Conservation (phyloP, 2,797 vertebrate species). For the Chaenodraco wilsoni region DNA sequence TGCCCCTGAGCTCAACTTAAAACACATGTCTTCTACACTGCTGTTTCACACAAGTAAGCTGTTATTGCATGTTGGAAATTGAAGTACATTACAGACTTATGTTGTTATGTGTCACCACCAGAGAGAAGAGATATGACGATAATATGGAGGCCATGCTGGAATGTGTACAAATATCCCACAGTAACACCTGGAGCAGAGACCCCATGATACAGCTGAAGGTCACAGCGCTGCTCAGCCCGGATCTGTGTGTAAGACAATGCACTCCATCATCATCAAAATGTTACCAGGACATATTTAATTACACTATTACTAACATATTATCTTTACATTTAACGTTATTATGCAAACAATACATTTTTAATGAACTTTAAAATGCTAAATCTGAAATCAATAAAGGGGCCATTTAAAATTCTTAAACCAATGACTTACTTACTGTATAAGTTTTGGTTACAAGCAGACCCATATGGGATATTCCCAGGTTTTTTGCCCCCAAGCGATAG, state of each 20-base stretch:
- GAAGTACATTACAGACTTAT: neutral
- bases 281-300: neutral
- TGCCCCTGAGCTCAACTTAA: neutral
- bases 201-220: slow-evolving; percentile 92
- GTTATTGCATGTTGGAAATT: neutral
- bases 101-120: slow-evolving; percentile 43
- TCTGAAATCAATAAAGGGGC: neutral
- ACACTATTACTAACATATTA: neutral
- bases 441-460: neutral
- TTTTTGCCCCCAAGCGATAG: neutral
- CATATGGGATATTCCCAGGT: neutral
- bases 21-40: neutral
- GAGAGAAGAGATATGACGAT: slow-evolving; percentile 87
- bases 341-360: neutral
- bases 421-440: neutral
- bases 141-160: slow-evolving; percentile 87
- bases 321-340: neutral
- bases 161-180: slow-evolving; percentile 87
- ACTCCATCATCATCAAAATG: neutral
- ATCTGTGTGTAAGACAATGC: slow-evolving; percentile 87
- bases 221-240: slow-evolving; percentile 88
- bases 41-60: neutral
- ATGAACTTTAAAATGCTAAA: neutral
- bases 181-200: slow-evolving; percentile 78
- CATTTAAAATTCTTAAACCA: neutral